Base-by-base conservation (phyloP, 2,888 invertebrate genomes). In the Hemistola chrysoprasaria region DNA sequence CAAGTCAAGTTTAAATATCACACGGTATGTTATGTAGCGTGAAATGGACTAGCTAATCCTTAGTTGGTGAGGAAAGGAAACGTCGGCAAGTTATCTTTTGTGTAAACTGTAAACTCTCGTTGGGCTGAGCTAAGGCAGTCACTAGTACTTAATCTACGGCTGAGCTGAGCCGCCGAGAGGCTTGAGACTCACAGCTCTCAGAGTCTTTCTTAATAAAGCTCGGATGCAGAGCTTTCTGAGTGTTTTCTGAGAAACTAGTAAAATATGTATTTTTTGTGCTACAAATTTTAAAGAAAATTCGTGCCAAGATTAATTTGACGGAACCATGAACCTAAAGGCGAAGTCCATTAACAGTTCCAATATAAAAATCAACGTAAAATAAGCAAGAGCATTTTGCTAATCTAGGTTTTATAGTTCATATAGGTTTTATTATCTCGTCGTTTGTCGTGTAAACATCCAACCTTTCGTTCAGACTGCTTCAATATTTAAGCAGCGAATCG, bases 81-180 rank as follows among this genome's bases (percentile, higher is more conserved):
- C 16, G 50, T 38, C 50, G 46, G 54, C 49, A 53, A 65, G 62
- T 70, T 71, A 83, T 81, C 80, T 74, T 71, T 71, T 71, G 76
- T 75, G 78, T 75, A 83, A 82, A 82, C 81, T 80, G 75, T 72
- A 83, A 82, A 82, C 79, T 79, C 75, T 76, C 73, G 73, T 78
- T 80, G 65, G 62, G 52, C 56, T 56, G 61, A 51, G 62, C 64
- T 74, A 70, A 78, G 73, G 69, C 58, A 22, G 33, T 8, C 23
- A 34, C 65, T 70, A 59, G 61, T 62, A 56, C 61, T 68, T 70
- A 71, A 69, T 65, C 63, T 61, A 55, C 47, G 57, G 63, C 20
- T 22, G 21, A 56, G 63, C 20, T 22, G 21, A 56, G 47, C 40
- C 30, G 33, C 10, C 22, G 33, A 22, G 27, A 16, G 24, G 22